Base-by-base conservation (phyloP, 1,140 invertebrate genomes). In the Platyura marginata region DNA sequence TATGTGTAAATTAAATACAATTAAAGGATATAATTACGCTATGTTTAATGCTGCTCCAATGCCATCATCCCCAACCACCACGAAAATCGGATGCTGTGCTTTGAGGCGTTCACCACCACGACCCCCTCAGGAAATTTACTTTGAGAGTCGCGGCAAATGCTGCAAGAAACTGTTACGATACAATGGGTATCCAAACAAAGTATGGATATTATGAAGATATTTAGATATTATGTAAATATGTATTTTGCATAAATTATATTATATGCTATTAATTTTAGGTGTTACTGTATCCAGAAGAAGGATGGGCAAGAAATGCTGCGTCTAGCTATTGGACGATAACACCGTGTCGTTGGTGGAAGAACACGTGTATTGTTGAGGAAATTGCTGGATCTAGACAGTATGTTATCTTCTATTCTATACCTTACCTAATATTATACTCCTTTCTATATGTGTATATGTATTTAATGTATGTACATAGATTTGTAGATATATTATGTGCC, bases 291-390 rank as follows among this genome's bases (percentile, higher is more conserved):
- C 81, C 84, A 0, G 84, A 88, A 55, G 83, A 88, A 58, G 80
- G 82, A 13, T 88, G 82, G 81, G 83, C 84, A 32, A 70, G 80
- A 44, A 84, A 78, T 48, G 83, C 83, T 18, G 77, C 81, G 21
- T 82, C 80, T 46, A 81, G 79, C 21, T 84, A 87, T 61, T 88
- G 83, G 82, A 79, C 81, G n/a, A 68, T 89, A 47, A 81, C 81
- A 54, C 79, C 80, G 36, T 79, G 77, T 50, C 86, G 82, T 81
- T 89, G 84, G 83, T 79, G 79, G 45, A 66, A 73, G 35, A 79
- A 74, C 48, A 67, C 77, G 11, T 88, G 83, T 63, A 82, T 82
- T 65, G 80, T 89, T 44, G 77, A 84, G 19, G 83, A 88, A 63
- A 78, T 81, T 21, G 75, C 78, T 39, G 84, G 83, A 38, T 81